These are phyloP conservation scores for Hydrophis major DNA, from an alignment of 2,797 vertebrate species.

Conservation along the genomic window DNA sequence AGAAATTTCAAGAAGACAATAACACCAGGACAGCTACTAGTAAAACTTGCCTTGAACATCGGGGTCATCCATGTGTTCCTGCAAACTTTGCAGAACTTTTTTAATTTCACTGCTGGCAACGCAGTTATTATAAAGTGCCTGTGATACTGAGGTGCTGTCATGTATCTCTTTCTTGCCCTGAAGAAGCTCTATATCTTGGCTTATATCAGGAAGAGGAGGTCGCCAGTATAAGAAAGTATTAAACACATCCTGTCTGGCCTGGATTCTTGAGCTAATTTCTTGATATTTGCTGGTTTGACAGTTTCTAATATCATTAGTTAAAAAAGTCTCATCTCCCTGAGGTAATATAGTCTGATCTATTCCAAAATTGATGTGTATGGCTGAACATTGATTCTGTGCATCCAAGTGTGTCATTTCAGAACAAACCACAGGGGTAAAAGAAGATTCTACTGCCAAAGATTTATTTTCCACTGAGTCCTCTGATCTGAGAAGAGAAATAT, in stretches of 20 bases:
- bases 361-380: constrained; percentile 47
- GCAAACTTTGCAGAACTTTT: constrained; percentile 86
- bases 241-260: constrained; percentile 74
- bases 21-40: background rate
- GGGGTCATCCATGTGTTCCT: constrained; percentile 84
- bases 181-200: constrained; percentile 81
- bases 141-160: constrained; percentile 21
- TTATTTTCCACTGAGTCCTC: constrained; percentile 43
- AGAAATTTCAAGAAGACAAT: background rate
- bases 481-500: constrained; percentile 45
- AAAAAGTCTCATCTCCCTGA: constrained; percentile 55
- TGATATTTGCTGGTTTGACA: constrained; percentile 42
- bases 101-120: constrained; percentile 84
- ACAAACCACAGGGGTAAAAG: background rate
- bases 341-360: constrained; percentile 35
- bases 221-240: constrained; percentile 87
- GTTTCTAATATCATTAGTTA: constrained; percentile 45
- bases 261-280: constrained; percentile 30
- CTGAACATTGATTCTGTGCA: constrained; percentile 39
- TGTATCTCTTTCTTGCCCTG: constrained; percentile 62
- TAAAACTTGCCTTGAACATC: constrained; percentile 82
- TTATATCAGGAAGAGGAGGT: constrained; percentile 86
- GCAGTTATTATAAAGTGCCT: constrained; percentile 41
- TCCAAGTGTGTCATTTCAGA: constrained; percentile 32
- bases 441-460: background rate